phyloP scores from a whole-genome alignment of 2,888 invertebrate genomes.

The Chloroclystis v-ata region DNA sequence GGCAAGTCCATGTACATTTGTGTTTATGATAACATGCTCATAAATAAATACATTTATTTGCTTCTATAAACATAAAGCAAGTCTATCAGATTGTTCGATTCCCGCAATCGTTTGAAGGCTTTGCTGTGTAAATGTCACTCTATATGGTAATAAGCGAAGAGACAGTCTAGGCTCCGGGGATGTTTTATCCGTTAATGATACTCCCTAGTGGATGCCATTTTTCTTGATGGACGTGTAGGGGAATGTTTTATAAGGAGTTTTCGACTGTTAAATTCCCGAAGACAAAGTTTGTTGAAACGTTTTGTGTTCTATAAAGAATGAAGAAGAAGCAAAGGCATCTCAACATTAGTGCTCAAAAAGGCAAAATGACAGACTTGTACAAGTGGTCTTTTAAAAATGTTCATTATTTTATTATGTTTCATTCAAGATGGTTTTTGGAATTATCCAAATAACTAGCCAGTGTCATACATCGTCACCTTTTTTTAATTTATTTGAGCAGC shows the following conservation, averaged over 20 bases:
- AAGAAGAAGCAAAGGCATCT: too few species aligned
- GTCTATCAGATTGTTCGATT: slow-evolving; percentile 22
- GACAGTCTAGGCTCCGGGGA: slow-evolving; percentile 34
- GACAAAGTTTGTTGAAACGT: not conserved
- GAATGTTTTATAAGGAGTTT: not conserved
- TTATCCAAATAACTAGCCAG: too few species aligned
- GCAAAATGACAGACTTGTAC: too few species aligned
- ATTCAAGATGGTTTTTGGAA: too few species aligned
- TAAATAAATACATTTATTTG: not conserved
- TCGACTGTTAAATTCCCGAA: not conserved
- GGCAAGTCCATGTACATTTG: too few species aligned
- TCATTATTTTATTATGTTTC: too few species aligned
- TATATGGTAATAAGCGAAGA: slow-evolving; percentile 47
- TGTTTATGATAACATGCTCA: too few species aligned
- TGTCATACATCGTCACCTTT: too few species aligned
- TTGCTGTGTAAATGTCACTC: slow-evolving; percentile 50
- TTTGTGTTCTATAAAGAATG: too few species aligned
- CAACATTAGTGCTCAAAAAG: too few species aligned
- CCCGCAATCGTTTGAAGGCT: slow-evolving; percentile 37
- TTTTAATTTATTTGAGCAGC: too few species aligned
- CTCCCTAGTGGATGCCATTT: slow-evolving; percentile 12
- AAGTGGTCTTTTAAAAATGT: too few species aligned
- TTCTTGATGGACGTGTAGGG: slow-evolving; percentile 4
- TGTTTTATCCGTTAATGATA: slow-evolving; percentile 41
- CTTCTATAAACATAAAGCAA: slow-evolving; percentile 1